phyloP scores from a whole-genome alignment of 2,797 vertebrate species.

The Sebastes minor region DNA sequence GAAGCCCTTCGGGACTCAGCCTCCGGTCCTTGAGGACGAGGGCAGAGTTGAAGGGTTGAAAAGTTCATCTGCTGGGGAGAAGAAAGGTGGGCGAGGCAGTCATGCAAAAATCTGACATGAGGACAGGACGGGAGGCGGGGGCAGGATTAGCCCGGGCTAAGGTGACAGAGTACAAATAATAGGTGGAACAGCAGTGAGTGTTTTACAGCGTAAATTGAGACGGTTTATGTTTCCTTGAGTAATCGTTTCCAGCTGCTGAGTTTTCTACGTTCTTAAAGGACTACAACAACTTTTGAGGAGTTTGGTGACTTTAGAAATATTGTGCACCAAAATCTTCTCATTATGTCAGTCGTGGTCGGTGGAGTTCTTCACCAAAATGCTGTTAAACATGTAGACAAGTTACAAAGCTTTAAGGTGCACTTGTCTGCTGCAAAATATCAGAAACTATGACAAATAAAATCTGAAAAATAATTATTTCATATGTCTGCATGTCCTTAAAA shows the following conservation, averaged over 20 bases:
- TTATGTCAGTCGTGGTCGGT: not conserved
- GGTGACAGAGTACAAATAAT: slow-evolving; percentile 55
- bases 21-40: slow-evolving; percentile 39
- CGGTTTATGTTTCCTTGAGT: slow-evolving; percentile 14
- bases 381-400: not conserved
- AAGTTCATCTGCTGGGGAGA: slow-evolving; percentile 67
- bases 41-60: slow-evolving; percentile 73
- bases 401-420: not conserved
- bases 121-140: slow-evolving; percentile 23
- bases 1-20: slow-evolving; percentile 19
- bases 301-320: not conserved
- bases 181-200: slow-evolving; percentile 32
- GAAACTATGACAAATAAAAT: not conserved
- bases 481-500: not conserved
- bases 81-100: slow-evolving; percentile 60
- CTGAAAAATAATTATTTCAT: not conserved
- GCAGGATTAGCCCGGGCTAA: slow-evolving; percentile 44
- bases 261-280: not conserved
- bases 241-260: slow-evolving; percentile 13
- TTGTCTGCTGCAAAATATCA: not conserved
- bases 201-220: slow-evolving; percentile 47
- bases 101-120: slow-evolving; percentile 58
- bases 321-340: not conserved
- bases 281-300: not conserved
- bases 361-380: not conserved